Evolutionary conservation across 2,797 vertebrate species (phyloP).

Genomic region (Mormyrops attenuatus): DNA sequence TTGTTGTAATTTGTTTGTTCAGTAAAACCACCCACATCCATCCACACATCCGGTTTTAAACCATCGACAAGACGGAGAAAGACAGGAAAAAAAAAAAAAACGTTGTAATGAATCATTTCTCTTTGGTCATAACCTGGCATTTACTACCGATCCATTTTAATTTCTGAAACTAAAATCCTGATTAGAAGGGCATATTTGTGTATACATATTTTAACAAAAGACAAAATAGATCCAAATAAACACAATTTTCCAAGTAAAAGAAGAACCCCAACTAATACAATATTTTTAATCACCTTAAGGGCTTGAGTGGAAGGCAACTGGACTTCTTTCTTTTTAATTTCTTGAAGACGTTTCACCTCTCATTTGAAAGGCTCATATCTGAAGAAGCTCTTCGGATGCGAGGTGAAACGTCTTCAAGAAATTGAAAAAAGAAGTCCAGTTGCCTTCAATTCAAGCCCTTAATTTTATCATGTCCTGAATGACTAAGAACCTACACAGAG

Average conservation of each 20-base stretch:
- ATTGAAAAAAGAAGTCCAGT: not conserved
- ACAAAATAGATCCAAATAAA: not conserved
- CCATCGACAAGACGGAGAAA: not conserved
- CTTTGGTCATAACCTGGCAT: not conserved
- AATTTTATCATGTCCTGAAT: not conserved
- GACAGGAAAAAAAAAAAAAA: not conserved
- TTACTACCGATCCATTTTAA: not conserved
- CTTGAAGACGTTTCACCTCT: not conserved
- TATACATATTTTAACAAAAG: not conserved
- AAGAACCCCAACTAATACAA: not conserved
- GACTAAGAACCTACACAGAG: not conserved
- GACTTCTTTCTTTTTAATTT: not conserved
- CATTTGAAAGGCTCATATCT: not conserved
- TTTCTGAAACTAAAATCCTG: not conserved
- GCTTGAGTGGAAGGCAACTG: not conserved
- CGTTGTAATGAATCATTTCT: not conserved
- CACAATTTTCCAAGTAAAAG: not conserved
- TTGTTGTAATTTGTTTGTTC: not conserved
- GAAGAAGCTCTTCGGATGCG: not conserved
- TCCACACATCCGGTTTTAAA: not conserved
- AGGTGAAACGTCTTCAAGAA: not conserved
- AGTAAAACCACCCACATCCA: not conserved
- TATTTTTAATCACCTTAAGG: not conserved
- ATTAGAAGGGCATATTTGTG: not conserved
- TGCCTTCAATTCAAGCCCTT: not conserved